Percentiles rank a stretch among this genome's conserved stretches.
phyloP scores from a whole-genome alignment of 1,140 invertebrate species.

The Papilio polytes region DNA sequence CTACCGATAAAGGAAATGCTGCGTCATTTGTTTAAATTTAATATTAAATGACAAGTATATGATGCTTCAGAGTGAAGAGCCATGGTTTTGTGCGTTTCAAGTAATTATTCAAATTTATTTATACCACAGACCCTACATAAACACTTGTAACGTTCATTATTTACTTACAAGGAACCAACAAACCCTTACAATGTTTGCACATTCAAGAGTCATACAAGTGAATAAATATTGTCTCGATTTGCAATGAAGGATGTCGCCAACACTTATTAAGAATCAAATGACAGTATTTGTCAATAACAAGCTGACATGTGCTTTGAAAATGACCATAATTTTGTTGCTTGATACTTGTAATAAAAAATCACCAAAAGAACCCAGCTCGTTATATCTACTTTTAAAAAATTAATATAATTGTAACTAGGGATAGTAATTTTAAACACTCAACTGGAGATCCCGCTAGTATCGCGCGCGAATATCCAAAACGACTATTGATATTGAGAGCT shows the following conservation, averaged over 20 bases:
- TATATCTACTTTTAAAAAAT: too few species aligned
- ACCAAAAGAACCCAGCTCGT: too few species aligned
- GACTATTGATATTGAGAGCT: too few species aligned
- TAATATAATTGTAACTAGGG: too few species aligned
- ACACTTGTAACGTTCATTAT: constrained; percentile 15
- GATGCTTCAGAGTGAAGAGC: not conserved
- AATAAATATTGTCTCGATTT: constrained; percentile 26
- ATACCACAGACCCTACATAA: constrained; percentile 8
- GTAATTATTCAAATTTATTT: constrained; percentile 13
- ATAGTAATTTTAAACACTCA: too few species aligned
- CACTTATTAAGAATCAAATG: not conserved
- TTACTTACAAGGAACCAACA: constrained; percentile 10
- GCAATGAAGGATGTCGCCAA: constrained; percentile 13
- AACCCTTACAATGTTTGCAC: constrained; percentile 25
- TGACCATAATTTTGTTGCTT: too few species aligned
- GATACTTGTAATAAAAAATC: too few species aligned
- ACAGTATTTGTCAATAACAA: not conserved
- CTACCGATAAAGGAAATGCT: not conserved
- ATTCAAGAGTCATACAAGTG: constrained; percentile 10
- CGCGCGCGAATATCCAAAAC: too few species aligned
- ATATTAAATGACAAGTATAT: constrained; percentile 17
- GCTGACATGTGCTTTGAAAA: not conserved
- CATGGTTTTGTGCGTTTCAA: constrained; percentile 30
- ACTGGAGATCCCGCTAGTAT: too few species aligned
- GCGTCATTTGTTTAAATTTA: constrained; percentile 37